These are phyloP conservation scores for Hippocampus zosterae DNA, from an alignment of 2,113 vertebrate genomes.

Conservation along the genomic window DNA sequence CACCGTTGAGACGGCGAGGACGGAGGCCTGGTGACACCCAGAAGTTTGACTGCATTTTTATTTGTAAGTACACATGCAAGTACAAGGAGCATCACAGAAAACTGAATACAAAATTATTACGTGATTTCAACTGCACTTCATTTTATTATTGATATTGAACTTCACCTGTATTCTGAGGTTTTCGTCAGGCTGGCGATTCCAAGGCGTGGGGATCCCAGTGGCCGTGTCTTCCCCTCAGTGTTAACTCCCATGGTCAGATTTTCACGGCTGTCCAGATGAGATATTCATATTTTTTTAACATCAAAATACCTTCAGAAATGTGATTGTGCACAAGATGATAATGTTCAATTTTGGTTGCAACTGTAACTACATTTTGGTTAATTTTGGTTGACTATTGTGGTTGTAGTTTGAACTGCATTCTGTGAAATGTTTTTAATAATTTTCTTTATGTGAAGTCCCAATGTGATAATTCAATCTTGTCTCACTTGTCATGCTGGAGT, in stretches of 20 bases:
- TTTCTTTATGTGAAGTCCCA: not conserved
- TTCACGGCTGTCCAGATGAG: constrained; percentile 43
- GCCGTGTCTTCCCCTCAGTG: constrained; percentile 77
- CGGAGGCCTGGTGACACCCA: constrained; percentile 65
- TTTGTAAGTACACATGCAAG: not conserved
- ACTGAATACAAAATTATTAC: not conserved
- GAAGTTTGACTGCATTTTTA: not conserved
- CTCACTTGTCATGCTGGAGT: constrained; percentile 82
- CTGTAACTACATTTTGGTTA: not conserved
- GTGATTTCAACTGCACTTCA: too few species aligned
- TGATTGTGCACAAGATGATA: not conserved
- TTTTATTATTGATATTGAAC: not conserved
- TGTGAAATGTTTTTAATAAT: too few species aligned
- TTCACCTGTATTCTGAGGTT: constrained; percentile 85
- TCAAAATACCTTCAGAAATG: constrained; percentile 1
- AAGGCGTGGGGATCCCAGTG: constrained; percentile 88
- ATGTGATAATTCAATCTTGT: constrained; percentile 13
- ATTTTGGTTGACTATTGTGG: not conserved
- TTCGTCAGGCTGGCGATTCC: constrained; percentile 92
- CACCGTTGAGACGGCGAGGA: constrained; percentile 91
- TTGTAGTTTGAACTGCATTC: not conserved
- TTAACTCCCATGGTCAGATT: constrained; percentile 38
- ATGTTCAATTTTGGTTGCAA: not conserved
- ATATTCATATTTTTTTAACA: not conserved
- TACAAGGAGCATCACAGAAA: not conserved